Percentiles rank a stretch among this genome's conserved stretches.
Evolutionary conservation across 2,888 invertebrate species (phyloP).

Genomic region (Congeria kusceri): DNA sequence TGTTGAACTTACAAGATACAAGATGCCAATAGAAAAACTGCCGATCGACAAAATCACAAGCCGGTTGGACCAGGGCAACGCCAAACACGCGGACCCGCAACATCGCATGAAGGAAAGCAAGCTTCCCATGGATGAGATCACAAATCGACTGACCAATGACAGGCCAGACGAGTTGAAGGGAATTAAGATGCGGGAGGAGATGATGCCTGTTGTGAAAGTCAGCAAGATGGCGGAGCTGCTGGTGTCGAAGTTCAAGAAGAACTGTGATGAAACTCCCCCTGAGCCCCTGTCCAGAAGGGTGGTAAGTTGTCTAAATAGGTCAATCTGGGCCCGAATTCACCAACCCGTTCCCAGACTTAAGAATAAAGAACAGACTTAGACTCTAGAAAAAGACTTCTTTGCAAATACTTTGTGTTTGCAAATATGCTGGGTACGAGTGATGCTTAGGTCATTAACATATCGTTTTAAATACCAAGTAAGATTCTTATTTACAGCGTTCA

Average conservation of each 20-base stretch:
- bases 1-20: slow-evolving; percentile 74
- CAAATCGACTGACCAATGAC: slow-evolving; percentile 71
- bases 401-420: too few species aligned
- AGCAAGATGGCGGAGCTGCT: slow-evolving; percentile 81
- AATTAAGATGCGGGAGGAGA: slow-evolving; percentile 63
- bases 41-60: slow-evolving; percentile 26
- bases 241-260: slow-evolving; percentile 78
- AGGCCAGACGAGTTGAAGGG: slow-evolving; percentile 54
- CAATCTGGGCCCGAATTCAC: too few species aligned
- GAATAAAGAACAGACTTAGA: too few species aligned
- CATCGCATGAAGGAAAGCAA: slow-evolving; percentile 74
- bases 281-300: slow-evolving; percentile 68
- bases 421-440: too few species aligned
- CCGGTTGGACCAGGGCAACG: slow-evolving; percentile 26
- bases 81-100: slow-evolving; percentile 19
- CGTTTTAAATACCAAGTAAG: too few species aligned
- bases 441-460: too few species aligned
- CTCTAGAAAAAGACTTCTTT: too few species aligned
- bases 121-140: slow-evolving; percentile 81
- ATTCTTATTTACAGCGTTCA: too few species aligned
- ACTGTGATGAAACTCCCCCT: slow-evolving; percentile 67
- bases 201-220: slow-evolving; percentile 77
- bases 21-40: slow-evolving; percentile 45
- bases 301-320: slow-evolving; percentile 56
- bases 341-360: too few species aligned